Base-by-base conservation (phyloP, 2,797 vertebrate species). In the Gallinago stenura region DNA sequence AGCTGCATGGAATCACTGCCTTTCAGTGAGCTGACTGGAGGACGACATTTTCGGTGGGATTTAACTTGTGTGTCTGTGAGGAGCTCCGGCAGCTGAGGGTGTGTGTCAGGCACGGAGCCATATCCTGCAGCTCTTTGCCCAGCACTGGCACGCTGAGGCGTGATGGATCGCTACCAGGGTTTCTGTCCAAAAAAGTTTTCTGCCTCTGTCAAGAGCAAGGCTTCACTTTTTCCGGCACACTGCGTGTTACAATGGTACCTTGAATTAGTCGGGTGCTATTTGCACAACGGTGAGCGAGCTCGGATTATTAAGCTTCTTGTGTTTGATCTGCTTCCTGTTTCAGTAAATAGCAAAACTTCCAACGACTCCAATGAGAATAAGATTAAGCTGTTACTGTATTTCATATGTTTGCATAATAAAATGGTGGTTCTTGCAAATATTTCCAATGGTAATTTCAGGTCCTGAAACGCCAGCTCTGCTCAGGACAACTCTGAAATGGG, bases 341-440 rank as follows among this genome's bases (percentile, higher is more conserved):
- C 89, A 91, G 79, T 89, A 93, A 96, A 86, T 91, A 89, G 53
- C 79, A 83, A 89, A 96, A 90, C 43, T 95, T 94, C 24, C 88
- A 91, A 4, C 79, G 69, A 69, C 53, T 93, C 83, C 77, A 76
- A 6, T 91, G 89, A 96, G 94, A 92, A 78, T 86, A 94, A 89
- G 85, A 94, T 95, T 43, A 94, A 83, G 91, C 54, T 87, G 82
- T 92, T 90, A 93, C 78, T 93, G 66, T 95, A 93, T 93, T 93
- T 89, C 53, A 28, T 62, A 33, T 92, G 79, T 92, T 94, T 95
- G 68, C 65, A 25, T 91, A 83, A 91, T 83, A 78, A 91, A 91
- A 78, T 33, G 7, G 46, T 93, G 22, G 8, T 20, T 86, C 77
- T 91, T 84, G 80, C 62, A 91, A 71, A 64, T 85, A 80, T 87